Evolutionary conservation across 2,113 vertebrate species (phyloP).

Genomic region (Ranitomeya imitator): DNA sequence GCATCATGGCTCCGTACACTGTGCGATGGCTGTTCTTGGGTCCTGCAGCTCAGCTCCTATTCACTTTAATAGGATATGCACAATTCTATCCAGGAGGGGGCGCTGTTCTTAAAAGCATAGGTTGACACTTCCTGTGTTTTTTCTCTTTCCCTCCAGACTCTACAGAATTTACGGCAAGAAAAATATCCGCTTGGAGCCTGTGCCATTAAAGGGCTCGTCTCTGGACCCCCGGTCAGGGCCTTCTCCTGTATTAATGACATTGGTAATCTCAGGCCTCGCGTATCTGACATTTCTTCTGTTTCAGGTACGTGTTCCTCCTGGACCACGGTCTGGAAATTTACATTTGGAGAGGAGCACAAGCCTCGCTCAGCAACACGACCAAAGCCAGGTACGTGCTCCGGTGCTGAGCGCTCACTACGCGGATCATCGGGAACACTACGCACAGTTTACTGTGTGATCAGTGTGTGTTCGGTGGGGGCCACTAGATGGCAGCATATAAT

Average conservation of each 20-base stretch:
- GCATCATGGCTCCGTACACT: too few species aligned
- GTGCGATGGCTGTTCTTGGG: too few species aligned
- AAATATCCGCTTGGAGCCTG: slow-evolving; percentile 90
- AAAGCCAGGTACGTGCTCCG: slow-evolving; percentile 84
- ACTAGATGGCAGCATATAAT: background rate
- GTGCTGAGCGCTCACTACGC: too few species aligned
- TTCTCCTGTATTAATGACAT: background rate
- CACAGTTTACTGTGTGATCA: background rate
- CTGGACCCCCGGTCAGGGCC: slow-evolving; percentile 87
- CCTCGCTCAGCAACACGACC: slow-evolving; percentile 88
- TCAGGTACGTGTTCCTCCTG: slow-evolving; percentile 90
- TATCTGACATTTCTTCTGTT: background rate
- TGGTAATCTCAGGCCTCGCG: background rate
- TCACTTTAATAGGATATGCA: too few species aligned
- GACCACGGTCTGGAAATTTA: slow-evolving; percentile 86
- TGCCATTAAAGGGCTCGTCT: slow-evolving; percentile 82
- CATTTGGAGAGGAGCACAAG: slow-evolving; percentile 88
- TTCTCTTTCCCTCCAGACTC: slow-evolving; percentile 71
- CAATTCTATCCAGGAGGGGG: background rate
- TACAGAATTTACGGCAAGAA: slow-evolving; percentile 96
- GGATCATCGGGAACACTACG: too few species aligned
- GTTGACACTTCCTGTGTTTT: background rate
- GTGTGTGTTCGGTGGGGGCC: background rate
- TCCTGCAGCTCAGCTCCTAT: too few species aligned
- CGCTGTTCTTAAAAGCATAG: background rate